A percentile compares a stretch with the other conserved stretches of the same genome.
phyloP scores from a whole-genome alignment of 2,797 vertebrate species.

The Enteromius anoplus region DNA sequence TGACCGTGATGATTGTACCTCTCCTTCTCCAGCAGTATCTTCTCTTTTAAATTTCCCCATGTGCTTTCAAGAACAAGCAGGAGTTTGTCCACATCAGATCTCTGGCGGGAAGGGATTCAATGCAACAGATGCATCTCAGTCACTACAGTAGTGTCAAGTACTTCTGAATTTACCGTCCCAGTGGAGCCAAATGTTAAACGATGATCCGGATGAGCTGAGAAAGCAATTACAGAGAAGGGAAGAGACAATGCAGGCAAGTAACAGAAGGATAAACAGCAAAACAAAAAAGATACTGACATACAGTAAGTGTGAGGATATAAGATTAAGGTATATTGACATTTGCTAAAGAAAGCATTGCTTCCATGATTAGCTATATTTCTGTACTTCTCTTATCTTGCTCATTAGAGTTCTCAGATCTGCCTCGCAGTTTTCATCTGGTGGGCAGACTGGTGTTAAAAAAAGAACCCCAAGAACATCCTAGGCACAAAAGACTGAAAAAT shows the following conservation, averaged over 20 bases:
- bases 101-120: background rate
- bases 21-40: background rate
- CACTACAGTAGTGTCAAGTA: background rate
- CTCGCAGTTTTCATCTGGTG: background rate
- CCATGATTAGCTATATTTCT: background rate
- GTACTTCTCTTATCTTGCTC: background rate
- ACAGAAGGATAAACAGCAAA: background rate
- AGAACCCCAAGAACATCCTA: background rate
- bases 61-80: background rate
- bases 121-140: background rate
- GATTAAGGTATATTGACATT: background rate
- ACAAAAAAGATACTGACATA: background rate
- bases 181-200: background rate
- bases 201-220: background rate
- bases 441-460: background rate
- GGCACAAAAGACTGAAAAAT: background rate
- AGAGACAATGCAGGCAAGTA: background rate
- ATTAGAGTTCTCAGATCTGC: background rate
- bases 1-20: background rate
- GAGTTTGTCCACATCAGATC: conserved; percentile 2
- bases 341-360: background rate
- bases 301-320: background rate
- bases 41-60: background rate
- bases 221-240: background rate
- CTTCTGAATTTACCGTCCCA: background rate